A percentile compares a stretch with the other conserved stretches of the same genome.
These are phyloP conservation scores for Epiperipatus broadwayi DNA, from an alignment of 2,888 invertebrate genomes.

Conservation along the genomic window DNA sequence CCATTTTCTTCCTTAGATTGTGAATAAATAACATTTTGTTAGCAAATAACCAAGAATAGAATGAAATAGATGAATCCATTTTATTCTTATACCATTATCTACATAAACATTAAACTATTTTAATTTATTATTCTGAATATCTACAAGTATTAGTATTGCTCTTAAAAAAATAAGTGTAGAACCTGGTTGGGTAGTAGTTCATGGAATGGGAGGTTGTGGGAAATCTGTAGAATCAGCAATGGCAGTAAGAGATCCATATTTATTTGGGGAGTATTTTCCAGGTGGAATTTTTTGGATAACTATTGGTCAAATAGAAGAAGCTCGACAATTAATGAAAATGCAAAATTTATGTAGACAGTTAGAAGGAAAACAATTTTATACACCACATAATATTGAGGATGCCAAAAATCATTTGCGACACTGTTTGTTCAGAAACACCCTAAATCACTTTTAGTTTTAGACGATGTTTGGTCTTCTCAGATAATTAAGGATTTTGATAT, in stretches of 20 bases:
- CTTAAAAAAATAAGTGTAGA: too few relatives aligned
- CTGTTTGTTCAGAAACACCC: constrained; percentile 12
- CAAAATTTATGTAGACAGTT: constrained; percentile 19
- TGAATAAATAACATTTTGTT: too few relatives aligned
- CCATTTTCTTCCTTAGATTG: too few relatives aligned
- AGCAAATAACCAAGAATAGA: too few relatives aligned
- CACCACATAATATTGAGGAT: too few relatives aligned
- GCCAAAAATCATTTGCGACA: too few relatives aligned
- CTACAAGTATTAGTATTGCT: too few relatives aligned
- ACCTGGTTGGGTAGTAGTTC: constrained; percentile 27
- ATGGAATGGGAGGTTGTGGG: constrained; percentile 56
- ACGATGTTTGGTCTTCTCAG: constrained; percentile 42
- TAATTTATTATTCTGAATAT: too few relatives aligned
- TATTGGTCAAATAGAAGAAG: constrained; percentile 28
- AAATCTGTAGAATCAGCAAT: constrained; percentile 44
- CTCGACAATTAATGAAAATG: constrained; percentile 16
- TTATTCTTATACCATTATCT: too few relatives aligned
- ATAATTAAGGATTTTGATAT: constrained; percentile 46
- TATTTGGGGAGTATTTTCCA: constrained; percentile 22
- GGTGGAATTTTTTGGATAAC: constrained; percentile 34
- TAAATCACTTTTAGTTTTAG: constrained; percentile 34
- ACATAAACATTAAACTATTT: too few relatives aligned
- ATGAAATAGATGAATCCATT: too few relatives aligned
- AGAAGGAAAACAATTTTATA: constrained; percentile 36
- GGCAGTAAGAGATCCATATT: constrained; percentile 17